A percentile compares a stretch with the other conserved stretches of the same genome.
Conservation (phyloP, 2,113 vertebrate genomes). For the Calyptommatus sinebrachiatus region DNA sequence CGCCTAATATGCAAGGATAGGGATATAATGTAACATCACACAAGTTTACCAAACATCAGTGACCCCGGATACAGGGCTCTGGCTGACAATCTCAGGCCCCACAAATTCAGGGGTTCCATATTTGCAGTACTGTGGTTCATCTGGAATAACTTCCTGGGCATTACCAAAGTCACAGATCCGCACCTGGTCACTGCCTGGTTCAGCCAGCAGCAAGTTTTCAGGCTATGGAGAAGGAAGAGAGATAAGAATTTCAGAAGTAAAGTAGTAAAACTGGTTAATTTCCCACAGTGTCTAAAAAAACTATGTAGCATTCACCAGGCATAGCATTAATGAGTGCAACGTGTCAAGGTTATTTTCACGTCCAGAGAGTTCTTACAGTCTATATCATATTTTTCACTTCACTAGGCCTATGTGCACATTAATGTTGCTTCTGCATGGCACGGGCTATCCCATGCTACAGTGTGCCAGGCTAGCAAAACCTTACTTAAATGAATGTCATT, state of each 20-base stretch:
- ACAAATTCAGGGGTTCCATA: constrained; percentile 96
- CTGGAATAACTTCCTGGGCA: constrained; percentile 77
- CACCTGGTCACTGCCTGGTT: constrained; percentile 83
- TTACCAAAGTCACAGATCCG: constrained; percentile 95
- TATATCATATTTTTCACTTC: neutral
- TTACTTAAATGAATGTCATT: no score
- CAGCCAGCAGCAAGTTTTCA: constrained; percentile 92
- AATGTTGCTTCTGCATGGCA: no score
- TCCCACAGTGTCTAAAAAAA: neutral
- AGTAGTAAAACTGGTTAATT: neutral
- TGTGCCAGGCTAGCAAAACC: no score
- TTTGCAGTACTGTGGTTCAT: constrained; percentile 90
- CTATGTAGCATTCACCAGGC: neutral
- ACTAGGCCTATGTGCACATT: no score
- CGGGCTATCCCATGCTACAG: no score
- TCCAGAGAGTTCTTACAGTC: neutral
- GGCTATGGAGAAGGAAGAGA: constrained; percentile 72
- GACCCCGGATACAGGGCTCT: constrained; percentile 88
- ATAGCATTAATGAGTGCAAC: neutral
- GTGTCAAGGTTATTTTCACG: neutral
- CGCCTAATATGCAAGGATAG: neutral
- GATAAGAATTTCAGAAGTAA: neutral
- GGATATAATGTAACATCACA: neutral
- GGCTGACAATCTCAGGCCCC: constrained; percentile 93
- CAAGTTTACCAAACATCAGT: constrained; percentile 89